Evolutionary conservation across 2,888 invertebrate species (phyloP), one percentile per base, ranked within the genome.

Genomic region (Trissoscelio sp.): DNA sequence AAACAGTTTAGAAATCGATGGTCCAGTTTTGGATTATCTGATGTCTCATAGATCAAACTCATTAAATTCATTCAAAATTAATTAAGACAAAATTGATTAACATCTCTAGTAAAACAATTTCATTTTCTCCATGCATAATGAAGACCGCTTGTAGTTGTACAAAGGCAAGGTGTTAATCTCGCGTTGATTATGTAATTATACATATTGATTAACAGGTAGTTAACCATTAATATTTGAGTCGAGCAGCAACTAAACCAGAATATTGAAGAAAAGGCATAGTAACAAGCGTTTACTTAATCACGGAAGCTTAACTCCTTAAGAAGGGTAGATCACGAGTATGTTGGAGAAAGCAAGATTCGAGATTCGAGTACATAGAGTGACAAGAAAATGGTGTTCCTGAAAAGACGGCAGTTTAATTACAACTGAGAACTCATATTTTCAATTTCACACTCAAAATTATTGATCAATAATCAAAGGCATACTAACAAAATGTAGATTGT

Each of bases 291-390:
- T 57, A 20, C 57, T 37, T 22, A 44, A 69, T 69, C 53, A 44
- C 55, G 55, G 69, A 70, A 70, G 69, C 16, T 69, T 20, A 42
- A 42, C 42, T 37, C 14, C 28, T 3, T 12, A 42, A 42, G 42
- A 70, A 57, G 69, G 22, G 69, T 31, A 58, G 22, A 58, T 57
- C 57, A 46, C 46, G 69, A 70, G 46, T 53, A 9, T 34, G 46
- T 44, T 7, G 9, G 69, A 69, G 69, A 69, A 69, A 69, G 69
- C 57, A 55, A 69, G 69, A 69, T 55, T 31, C 42, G 24, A 46
- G 57, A 46, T 58, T 70, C 42, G n/a, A 57, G 14, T 34, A 37
- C 46, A 46, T 34, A 55, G 55, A 70, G 31, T 70, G 46, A 57
- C 69, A 70, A 46, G 57, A 57, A 70, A 44, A 55, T 69, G 55